Percentiles rank a stretch among this genome's conserved stretches.
Conservation (phyloP, 1,140 invertebrate genomes). For the Hylyphantes graminicola region DNA sequence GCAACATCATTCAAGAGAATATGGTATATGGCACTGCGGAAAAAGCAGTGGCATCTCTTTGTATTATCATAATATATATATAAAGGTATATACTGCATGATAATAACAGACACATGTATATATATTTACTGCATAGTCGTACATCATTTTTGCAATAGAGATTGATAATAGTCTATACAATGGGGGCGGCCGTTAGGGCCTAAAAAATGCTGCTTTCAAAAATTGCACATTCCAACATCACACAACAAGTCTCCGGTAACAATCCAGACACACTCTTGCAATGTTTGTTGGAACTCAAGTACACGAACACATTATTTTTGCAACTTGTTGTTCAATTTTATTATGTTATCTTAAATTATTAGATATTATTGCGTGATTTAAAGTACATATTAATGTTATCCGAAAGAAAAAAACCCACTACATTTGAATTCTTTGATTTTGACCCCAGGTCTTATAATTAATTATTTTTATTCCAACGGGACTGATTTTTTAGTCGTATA, state of each 20-base stretch:
- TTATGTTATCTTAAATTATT: too few species aligned
- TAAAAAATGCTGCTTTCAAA: slow-evolving; percentile 56
- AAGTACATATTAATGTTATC: too few species aligned
- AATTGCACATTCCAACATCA: slow-evolving; percentile 34
- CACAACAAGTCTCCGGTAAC: slow-evolving; percentile 31
- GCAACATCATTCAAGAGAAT: slow-evolving; percentile 50
- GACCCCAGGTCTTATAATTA: too few species aligned
- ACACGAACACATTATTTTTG: too few species aligned
- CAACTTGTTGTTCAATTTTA: too few species aligned
- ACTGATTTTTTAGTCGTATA: too few species aligned
- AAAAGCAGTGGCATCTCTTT: slow-evolving; percentile 45
- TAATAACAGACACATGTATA: slow-evolving; percentile 50
- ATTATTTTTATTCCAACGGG: too few species aligned
- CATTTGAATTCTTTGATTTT: too few species aligned
- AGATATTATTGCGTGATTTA: too few species aligned
- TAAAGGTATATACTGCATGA: slow-evolving; percentile 46
- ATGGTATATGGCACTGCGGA: slow-evolving; percentile 40
- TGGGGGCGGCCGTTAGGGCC: slow-evolving; percentile 12
- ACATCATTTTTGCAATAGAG: slow-evolving; percentile 41
- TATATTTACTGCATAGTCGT: slow-evolving; percentile 54
- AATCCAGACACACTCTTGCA: slow-evolving; percentile 11
- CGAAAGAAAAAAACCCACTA: too few species aligned
- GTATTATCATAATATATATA: slow-evolving; percentile 14
- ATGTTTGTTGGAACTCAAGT: too few species aligned
- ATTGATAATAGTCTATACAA: slow-evolving; percentile 51